These are phyloP conservation scores for Argopecten irradians DNA, from an alignment of 1,140 invertebrate genomes.

Conservation along the genomic window DNA sequence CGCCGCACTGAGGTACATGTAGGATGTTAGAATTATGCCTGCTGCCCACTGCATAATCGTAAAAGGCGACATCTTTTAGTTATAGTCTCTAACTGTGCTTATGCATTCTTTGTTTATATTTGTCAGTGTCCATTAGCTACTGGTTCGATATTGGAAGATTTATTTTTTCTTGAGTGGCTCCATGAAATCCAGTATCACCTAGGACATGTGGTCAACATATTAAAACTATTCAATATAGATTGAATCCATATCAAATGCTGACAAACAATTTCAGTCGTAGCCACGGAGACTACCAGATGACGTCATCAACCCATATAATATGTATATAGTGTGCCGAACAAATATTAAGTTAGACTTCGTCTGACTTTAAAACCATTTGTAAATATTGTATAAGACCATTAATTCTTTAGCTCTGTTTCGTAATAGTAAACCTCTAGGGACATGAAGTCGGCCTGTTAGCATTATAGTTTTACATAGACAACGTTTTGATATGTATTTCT, in stretches of 20 bases:
- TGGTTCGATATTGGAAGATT: too few relatives aligned
- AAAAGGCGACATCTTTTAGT: too few relatives aligned
- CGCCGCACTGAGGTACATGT: too few relatives aligned
- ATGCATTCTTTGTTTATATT: too few relatives aligned
- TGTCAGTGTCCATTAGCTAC: too few relatives aligned
- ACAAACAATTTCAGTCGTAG: not conserved
- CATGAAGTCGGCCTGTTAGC: not conserved
- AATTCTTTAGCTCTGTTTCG: not conserved
- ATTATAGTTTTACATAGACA: not conserved
- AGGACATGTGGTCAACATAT: too few relatives aligned
- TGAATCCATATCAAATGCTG: not conserved
- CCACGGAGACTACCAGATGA: not conserved
- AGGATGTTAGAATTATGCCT: too few relatives aligned
- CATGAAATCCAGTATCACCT: too few relatives aligned
- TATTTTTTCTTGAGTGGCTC: too few relatives aligned
- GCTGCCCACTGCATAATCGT: too few relatives aligned
- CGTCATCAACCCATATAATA: not conserved
- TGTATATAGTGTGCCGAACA: not conserved
- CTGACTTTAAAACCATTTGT: not conserved
- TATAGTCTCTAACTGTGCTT: too few relatives aligned
- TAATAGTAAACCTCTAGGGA: not conserved
- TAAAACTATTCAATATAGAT: not conserved
- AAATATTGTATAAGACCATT: not conserved
- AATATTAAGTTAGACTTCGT: not conserved
- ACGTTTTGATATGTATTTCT: not conserved